Conservation (phyloP, 2,113 vertebrate genomes). For the Thalassarche chlororhynchos region DNA sequence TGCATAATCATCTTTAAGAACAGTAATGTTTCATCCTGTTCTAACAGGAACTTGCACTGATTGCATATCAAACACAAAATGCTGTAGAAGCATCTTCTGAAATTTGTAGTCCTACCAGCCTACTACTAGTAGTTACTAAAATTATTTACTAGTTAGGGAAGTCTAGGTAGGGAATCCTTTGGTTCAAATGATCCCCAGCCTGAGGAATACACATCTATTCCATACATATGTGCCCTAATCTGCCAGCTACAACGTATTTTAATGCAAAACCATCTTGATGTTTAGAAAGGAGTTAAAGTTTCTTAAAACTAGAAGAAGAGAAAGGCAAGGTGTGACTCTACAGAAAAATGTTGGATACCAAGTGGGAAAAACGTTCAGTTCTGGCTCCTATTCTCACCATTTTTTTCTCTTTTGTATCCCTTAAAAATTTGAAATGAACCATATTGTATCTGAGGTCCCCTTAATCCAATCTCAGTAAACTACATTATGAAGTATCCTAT, state of each 20-base stretch:
- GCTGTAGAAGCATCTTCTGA: not conserved
- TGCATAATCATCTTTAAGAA: not conserved
- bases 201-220: not conserved
- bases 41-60: not conserved
- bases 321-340: not conserved
- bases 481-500: not conserved
- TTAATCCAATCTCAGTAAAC: not conserved
- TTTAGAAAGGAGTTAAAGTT: not conserved
- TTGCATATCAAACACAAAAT: not conserved
- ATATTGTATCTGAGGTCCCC: not conserved
- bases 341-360: rapidly evolving
- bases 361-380: not conserved
- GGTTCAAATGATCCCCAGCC: not conserved
- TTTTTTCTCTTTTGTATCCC: not conserved
- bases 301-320: not conserved
- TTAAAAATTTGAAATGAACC: not conserved
- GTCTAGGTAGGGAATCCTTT: not conserved
- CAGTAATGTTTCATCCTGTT: not conserved
- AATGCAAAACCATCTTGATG: not conserved
- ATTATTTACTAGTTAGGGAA: not conserved
- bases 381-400: rapidly evolving
- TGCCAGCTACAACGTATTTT: not conserved
- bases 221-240: not conserved
- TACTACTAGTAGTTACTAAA: not conserved
- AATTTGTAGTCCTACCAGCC: not conserved